Conservation (phyloP, 2,113 vertebrate genomes). For the Pan troglodytes region NHGRI_mPanTro3-v2.1_pri NC_072403.2:128103001-128103500, state of each 20-base stretch:
- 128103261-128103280: neutral
- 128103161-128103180: neutral
- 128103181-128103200: neutral
- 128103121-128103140: neutral
- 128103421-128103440: neutral
- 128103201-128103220: neutral
- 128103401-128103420: neutral
- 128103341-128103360: neutral
- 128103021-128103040: neutral
- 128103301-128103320: neutral
- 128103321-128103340: neutral
- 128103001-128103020: neutral
- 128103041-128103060: neutral
- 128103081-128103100: neutral
- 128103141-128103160: neutral
- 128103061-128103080: neutral
- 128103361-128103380: neutral
- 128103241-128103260: neutral
- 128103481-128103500: neutral
- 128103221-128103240: neutral
- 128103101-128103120: neutral
- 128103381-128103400: neutral
- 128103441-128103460: neutral
- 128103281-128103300: neutral
- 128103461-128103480: neutral